Evolutionary conservation across 2,888 invertebrate species (phyloP), one percentile per base, ranked within the genome.

Genomic region (Dicycla oo): DNA sequence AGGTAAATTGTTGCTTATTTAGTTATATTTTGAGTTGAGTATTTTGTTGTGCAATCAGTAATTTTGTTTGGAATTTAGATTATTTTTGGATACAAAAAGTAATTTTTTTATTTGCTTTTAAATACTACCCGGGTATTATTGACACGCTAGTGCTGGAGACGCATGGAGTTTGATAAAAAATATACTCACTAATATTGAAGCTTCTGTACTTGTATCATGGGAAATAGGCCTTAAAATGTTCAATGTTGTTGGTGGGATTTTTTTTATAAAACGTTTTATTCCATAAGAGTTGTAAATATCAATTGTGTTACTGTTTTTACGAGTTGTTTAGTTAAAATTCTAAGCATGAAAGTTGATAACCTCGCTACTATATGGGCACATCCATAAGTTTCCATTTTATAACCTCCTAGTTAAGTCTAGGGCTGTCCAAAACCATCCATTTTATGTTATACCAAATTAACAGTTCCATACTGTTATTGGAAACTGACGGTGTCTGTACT

Each of bases 401-500:
- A 67, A 54, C 64, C 15, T 2, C 43, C 66, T 80, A 68, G 73
- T 78, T 78, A 76, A 75, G 68, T 74, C 72, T 75, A 83, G 70
- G 66, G 66, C 69, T 75, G 62, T 67, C 74, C 65, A 61, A 75
- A 71, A 66, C 73, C 67, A 51, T 69, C 40, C 65, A 86, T 81
- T 86, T 84, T 74, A 82, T 74, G 82, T 73, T 81, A 77, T 72
- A 80, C 65, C 72, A 81, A 81, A 84, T 86, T 83, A 85, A 81
- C 84, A 78, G 78, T 70, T 80, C 78, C 66, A 61, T 84, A 75
- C 71, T 67, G 84, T 86, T 87, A 86, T 84, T 85, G 78, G 80
- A 80, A 86, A 87, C 82, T 80, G 82, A 66, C 80, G 78, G 82
- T 85, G 83, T 81, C 83, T 83, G 76, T 85, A 88, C 87, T 89